These are phyloP conservation scores for Phataginus tricuspis DNA, from an alignment of 2,797 vertebrate species.

Conservation along the genomic window DNA sequence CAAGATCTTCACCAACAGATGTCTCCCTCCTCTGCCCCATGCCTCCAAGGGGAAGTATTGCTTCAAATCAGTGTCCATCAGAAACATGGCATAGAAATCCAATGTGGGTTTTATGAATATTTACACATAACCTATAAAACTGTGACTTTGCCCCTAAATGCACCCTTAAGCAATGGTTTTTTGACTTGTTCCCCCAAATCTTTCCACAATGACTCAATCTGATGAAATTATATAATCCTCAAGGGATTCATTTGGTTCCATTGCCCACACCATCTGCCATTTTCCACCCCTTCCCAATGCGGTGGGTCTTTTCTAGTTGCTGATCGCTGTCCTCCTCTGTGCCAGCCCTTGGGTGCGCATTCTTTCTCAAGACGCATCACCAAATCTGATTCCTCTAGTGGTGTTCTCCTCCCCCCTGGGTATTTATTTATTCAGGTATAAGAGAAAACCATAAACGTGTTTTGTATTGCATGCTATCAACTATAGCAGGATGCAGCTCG, in stretches of 20 bases:
- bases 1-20: neutral
- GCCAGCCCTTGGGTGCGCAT: slow-evolving; percentile 71
- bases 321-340: neutral
- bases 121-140: slow-evolving; percentile 50
- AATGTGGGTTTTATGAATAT: neutral
- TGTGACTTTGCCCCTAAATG: neutral
- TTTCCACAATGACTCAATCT: slow-evolving; percentile 82
- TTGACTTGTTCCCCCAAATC: slow-evolving; percentile 80
- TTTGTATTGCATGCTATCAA: slow-evolving; percentile 67
- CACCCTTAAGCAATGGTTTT: slow-evolving; percentile 70
- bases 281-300: slow-evolving; percentile 71
- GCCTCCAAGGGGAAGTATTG: neutral
- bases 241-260: slow-evolving; percentile 79
- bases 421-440: slow-evolving; percentile 49
- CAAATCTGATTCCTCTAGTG: slow-evolving; percentile 36
- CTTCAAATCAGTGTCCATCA: neutral
- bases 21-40: neutral
- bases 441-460: slow-evolving; percentile 60
- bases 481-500: neutral
- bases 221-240: slow-evolving; percentile 81
- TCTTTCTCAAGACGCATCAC: slow-evolving; percentile 75
- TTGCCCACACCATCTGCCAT: slow-evolving; percentile 61
- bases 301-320: slow-evolving; percentile 25
- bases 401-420: neutral
- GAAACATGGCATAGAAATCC: neutral